Conservation (phyloP, 1,140 invertebrate species). For the Zaprionus taronus region DNA sequence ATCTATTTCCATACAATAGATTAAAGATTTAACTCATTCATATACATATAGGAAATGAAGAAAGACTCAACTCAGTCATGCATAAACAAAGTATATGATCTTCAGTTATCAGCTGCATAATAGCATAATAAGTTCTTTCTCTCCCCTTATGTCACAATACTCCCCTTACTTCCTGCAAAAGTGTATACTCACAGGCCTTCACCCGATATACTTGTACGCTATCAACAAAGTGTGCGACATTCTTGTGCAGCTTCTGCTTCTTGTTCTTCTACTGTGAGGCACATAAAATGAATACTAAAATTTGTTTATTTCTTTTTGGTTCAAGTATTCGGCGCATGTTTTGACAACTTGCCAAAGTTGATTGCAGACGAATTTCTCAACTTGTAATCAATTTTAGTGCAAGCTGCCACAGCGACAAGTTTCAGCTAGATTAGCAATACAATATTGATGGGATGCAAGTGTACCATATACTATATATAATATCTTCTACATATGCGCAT, state of each 20-base stretch:
- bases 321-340: constrained; percentile 26
- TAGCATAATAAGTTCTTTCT: background rate
- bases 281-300: constrained; percentile 51
- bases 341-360: constrained; percentile 75
- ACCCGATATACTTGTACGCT: constrained; percentile 50
- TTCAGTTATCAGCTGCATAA: too few relatives aligned
- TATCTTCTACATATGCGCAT: background rate
- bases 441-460: constrained; percentile 8
- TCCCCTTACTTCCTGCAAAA: background rate
- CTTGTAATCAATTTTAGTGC: constrained; percentile 9
- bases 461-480: background rate
- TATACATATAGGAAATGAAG: too few relatives aligned
- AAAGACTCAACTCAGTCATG: too few relatives aligned
- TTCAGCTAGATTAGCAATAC: constrained; percentile 1
- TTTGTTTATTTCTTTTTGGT: constrained; percentile 20
- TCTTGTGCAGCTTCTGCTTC: constrained; percentile 30
- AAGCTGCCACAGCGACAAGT: constrained; percentile 13
- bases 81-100: too few relatives aligned
- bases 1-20: too few relatives aligned
- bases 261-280: constrained; percentile 33
- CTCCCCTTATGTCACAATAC: too few relatives aligned
- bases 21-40: too few relatives aligned
- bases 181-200: constrained; percentile 46
- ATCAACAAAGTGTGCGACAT: constrained; percentile 38
- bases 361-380: constrained; percentile 46